Conservation (phyloP, 1,140 invertebrate species). For the Lordiphosa stackelbergi region DNA sequence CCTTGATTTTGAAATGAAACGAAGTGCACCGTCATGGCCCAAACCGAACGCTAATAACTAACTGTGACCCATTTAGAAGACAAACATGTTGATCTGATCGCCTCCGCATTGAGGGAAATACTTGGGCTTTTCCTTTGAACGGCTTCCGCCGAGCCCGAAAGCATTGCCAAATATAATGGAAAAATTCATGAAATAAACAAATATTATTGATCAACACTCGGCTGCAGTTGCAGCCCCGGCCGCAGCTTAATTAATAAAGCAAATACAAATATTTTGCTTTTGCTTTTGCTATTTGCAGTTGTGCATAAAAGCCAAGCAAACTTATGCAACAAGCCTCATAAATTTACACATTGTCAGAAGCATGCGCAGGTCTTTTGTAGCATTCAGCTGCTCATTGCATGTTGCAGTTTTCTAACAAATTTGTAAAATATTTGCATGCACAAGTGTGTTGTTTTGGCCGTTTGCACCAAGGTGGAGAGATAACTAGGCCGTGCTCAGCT, state of each 20-base stretch:
- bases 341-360: conserved; percentile 69
- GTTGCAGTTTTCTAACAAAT: conserved; percentile 63
- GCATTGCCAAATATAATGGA: conserved; percentile 60
- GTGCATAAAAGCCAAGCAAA: conserved; percentile 54
- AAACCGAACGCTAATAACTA: conserved; percentile 59
- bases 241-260: conserved; percentile 65
- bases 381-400: conserved; percentile 27
- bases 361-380: conserved; percentile 29
- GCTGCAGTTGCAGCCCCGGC: conserved; percentile 6
- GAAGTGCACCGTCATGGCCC: conserved; percentile 62
- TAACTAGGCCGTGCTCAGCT: conserved; percentile 13
- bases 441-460: conserved; percentile 42
- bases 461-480: background rate
- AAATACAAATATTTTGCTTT: conserved; percentile 71
- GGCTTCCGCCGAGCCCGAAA: conserved; percentile 19
- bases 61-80: conserved; percentile 56
- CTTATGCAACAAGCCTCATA: conserved; percentile 64
- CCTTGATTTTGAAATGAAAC: conserved; percentile 47
- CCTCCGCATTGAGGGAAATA: conserved; percentile 10
- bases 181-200: conserved; percentile 37
- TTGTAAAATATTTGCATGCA: conserved; percentile 65
- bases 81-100: conserved; percentile 21
- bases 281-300: conserved; percentile 55
- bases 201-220: conserved; percentile 33
- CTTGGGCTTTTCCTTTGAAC: conserved; percentile 11